Evolutionary conservation across 2,888 invertebrate genomes (phyloP).

Genomic region (Chouioia cunea): DNA sequence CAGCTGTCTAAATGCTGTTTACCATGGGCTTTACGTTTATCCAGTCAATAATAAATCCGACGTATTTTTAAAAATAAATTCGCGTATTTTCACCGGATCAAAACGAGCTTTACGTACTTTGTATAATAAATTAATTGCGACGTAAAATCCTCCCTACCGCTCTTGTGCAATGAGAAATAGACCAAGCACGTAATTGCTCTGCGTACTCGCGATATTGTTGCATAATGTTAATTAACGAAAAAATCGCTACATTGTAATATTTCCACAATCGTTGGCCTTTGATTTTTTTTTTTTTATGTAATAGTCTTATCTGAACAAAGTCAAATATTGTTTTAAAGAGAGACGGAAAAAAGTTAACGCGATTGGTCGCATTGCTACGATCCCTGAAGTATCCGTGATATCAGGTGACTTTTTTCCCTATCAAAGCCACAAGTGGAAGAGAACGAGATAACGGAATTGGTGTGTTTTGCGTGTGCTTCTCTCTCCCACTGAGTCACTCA

Average conservation of each 20-base stretch:
- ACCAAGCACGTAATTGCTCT: no score
- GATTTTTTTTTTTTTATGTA: conserved; percentile 17
- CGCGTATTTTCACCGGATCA: no score
- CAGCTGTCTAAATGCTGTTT: background rate
- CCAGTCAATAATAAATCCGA: background rate
- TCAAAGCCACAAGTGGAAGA: conserved; percentile 11
- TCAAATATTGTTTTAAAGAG: conserved; percentile 13
- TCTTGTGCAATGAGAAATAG: no score
- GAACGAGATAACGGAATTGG: conserved; percentile 31
- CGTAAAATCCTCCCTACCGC: no score
- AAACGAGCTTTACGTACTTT: no score
- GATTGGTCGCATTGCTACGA: conserved; percentile 22
- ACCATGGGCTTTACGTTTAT: conserved; percentile 8
- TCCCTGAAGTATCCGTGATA: conserved; percentile 29
- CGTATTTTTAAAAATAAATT: no score
- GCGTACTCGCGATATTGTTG: no score
- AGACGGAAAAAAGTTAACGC: conserved; percentile 14
- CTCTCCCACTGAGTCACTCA: conserved; percentile 25
- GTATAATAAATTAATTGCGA: no score
- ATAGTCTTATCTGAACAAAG: conserved; percentile 9
- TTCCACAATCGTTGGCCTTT: no score
- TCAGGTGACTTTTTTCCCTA: conserved; percentile 25
- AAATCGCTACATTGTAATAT: no score
- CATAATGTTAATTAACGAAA: no score
- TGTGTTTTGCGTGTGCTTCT: conserved; percentile 6